These are phyloP conservation scores for Epistrophe eligans DNA, from an alignment of 2,888 invertebrate genomes.

Conservation along the genomic window DNA sequence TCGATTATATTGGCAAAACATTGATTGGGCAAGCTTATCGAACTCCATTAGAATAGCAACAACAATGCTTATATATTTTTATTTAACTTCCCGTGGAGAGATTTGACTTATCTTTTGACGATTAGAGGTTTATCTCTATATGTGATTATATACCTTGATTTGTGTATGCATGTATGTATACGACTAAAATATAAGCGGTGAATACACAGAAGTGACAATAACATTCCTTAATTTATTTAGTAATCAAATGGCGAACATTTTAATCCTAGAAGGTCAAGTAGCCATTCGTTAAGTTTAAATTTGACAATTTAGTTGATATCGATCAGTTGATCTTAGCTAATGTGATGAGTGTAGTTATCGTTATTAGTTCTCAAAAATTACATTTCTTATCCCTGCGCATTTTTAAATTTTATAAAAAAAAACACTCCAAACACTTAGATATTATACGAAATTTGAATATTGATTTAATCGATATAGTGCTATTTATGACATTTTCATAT, in stretches of 20 bases:
- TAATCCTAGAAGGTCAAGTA: neutral
- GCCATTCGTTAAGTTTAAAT: neutral
- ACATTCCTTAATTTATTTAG: neutral
- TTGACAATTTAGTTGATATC: neutral
- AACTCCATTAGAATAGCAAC: conserved; percentile 11
- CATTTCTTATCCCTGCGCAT: neutral
- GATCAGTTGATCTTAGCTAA: neutral
- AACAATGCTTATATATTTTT: conserved; percentile 56
- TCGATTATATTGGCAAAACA: conserved; percentile 67
- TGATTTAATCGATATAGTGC: neutral
- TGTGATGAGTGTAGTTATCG: neutral
- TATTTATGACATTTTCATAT: neutral
- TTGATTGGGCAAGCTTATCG: conserved; percentile 68
- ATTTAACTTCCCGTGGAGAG: conserved; percentile 40
- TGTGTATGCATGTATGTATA: neutral
- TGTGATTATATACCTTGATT: neutral
- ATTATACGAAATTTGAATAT: neutral
- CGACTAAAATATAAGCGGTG: neutral
- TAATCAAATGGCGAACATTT: neutral
- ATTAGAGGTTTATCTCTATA: conserved; percentile 53
- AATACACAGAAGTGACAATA: conserved; percentile 12
- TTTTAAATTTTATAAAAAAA: neutral
- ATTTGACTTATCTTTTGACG: conserved; percentile 61
- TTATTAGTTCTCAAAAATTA: neutral
- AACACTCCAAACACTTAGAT: neutral